phyloP scores from a whole-genome alignment of 2,797 vertebrate genomes.

The Cuniculus paca region DNA sequence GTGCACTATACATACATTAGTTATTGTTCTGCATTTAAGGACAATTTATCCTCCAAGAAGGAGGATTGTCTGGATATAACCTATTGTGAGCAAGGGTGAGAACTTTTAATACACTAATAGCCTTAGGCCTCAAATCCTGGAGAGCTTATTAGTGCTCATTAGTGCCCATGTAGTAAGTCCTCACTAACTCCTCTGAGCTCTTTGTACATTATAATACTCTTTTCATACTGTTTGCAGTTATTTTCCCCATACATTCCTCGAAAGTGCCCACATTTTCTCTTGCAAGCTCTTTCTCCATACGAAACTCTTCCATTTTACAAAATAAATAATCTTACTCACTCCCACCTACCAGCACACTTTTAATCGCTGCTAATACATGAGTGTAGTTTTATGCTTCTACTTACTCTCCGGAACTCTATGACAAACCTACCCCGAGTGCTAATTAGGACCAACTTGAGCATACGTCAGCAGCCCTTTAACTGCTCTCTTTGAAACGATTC shows the following conservation, averaged over 20 bases:
- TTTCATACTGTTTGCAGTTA: slow-evolving; percentile 57
- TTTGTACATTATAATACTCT: slow-evolving; percentile 26
- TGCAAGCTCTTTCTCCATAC: slow-evolving; percentile 57
- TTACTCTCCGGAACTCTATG: slow-evolving; percentile 14
- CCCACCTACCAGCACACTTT: slow-evolving; percentile 64
- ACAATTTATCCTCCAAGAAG: slow-evolving; percentile 62
- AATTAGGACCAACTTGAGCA: slow-evolving; percentile 74
- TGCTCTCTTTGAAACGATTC: slow-evolving; percentile 46
- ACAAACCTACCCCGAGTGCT: slow-evolving; percentile 68
- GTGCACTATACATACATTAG: slow-evolving; percentile 33
- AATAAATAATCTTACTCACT: slow-evolving; percentile 68
- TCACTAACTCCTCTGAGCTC: background rate
- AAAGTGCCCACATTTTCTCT: slow-evolving; percentile 67
- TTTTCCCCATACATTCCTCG: slow-evolving; percentile 52
- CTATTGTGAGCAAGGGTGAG: slow-evolving; percentile 72
- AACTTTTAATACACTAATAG: slow-evolving; percentile 75
- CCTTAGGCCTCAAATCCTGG: slow-evolving; percentile 75
- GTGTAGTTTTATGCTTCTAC: slow-evolving; percentile 50
- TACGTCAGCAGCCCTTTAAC: slow-evolving; percentile 73
- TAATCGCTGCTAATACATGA: slow-evolving; percentile 58
- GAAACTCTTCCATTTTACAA: slow-evolving; percentile 59
- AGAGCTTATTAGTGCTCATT: slow-evolving; percentile 74
- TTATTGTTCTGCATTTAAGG: slow-evolving; percentile 56
- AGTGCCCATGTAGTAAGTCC: slow-evolving; percentile 41
- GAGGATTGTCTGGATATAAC: slow-evolving; percentile 66